phyloP scores from a whole-genome alignment of 2,888 invertebrate genomes.

The Oscheius sp. region DNA sequence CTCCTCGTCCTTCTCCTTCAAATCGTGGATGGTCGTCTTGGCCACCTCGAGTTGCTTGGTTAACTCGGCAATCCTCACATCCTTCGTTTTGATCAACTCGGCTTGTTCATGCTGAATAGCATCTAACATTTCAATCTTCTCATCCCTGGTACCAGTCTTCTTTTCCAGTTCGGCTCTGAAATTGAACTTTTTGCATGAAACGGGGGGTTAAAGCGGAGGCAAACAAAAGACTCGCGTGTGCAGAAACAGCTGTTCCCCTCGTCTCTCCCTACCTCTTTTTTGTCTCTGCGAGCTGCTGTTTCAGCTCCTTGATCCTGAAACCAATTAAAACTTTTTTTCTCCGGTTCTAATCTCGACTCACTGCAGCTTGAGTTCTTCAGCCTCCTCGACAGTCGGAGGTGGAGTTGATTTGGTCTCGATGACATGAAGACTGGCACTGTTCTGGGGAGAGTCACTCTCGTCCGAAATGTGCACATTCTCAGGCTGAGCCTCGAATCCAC shows the following conservation, averaged over 20 bases:
- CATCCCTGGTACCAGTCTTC: background rate
- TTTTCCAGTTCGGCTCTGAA: constrained; percentile 23
- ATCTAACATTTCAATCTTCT: constrained; percentile 28
- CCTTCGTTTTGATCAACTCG: constrained; percentile 29
- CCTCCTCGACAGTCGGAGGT: constrained; percentile 5
- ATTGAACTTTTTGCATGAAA: background rate
- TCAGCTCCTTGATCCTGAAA: constrained; percentile 31
- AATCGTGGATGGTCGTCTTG: constrained; percentile 33
- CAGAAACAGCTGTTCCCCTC: background rate
- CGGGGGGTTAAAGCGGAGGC: background rate
- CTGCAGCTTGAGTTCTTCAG: constrained; percentile 33
- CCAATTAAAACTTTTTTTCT: background rate
- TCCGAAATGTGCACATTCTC: constrained; percentile 57
- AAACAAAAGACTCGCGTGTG: constrained; percentile 5
- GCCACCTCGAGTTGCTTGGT: constrained; percentile 15
- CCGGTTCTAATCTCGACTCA: constrained; percentile 1
- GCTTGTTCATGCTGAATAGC: constrained; percentile 29
- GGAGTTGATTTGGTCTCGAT: constrained; percentile 19
- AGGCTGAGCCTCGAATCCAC: constrained; percentile 60
- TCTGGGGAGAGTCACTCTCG: constrained; percentile 38
- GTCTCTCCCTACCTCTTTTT: constrained; percentile 24
- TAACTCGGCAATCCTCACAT: constrained; percentile 21
- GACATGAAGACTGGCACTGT: constrained; percentile 1
- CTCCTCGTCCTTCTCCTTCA: constrained; percentile 52
- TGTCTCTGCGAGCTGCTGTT: constrained; percentile 23